Base-by-base conservation (phyloP, 2,888 invertebrate genomes). In the Blera fallax region DNA sequence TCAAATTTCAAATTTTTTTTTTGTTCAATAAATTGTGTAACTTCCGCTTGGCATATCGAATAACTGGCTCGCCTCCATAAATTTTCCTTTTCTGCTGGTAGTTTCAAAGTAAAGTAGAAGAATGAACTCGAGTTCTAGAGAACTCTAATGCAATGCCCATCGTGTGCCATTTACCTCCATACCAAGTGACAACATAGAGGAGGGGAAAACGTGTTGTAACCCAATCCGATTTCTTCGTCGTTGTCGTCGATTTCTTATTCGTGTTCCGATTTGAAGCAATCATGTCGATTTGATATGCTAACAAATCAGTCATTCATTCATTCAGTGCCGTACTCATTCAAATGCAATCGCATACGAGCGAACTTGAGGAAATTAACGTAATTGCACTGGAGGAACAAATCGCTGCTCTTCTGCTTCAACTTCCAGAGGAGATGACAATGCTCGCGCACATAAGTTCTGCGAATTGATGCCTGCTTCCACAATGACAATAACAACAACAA, bases 261-360 rank as follows among this genome's bases (percentile, higher is more conserved):
- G 8, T 67, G 67, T 78, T 78, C 65, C 45, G 72, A 52, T 67
- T 65, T 24, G 50, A 77, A 67, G 67, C 29, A 83, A 83, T 83
- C 83, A 48, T 79, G 78, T 54, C 79, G 79, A 83, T 83, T 83
- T 62, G 73, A 83, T 83, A 67, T 78, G 83, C 67, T 54, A 62
- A 67, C 78, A 78, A 72, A 79, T 56, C 78, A 83, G 73, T 67
- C 67, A 83, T 27, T 80, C 81, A 81, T 67, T 78, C 60, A 24
- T 32, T 40, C 14, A 24, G n/a, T 48, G 29, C n/a, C 64, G 56
- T 50, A 18, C 58, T 54, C 56, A 48, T 72, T 72, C 27, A 56
- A 65, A 73, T 64, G 16, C 70, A 65, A 50, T 48, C 14, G 24
- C 65, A 43, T 29, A 18, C 24, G 29, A 29, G 11, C 24, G 54